Conservation (phyloP, 2,113 vertebrate genomes). For the Leuciscus idus region DNA sequence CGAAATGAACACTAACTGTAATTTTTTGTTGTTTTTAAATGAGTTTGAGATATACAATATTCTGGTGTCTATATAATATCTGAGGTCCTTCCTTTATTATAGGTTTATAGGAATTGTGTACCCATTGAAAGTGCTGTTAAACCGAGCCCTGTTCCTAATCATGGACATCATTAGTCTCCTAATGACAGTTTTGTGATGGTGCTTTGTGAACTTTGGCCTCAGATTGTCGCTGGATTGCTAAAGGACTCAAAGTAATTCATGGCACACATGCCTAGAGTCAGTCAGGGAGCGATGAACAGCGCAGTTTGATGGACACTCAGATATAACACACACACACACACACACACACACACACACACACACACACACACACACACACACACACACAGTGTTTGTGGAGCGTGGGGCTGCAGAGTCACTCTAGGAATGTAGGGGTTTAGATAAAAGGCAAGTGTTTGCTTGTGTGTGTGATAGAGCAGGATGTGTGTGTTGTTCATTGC, state of each 20-base stretch:
- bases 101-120: neutral
- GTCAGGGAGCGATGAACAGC: neutral
- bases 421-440: constrained; percentile 35
- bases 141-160: neutral
- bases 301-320: neutral
- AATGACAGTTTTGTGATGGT: neutral
- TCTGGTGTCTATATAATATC: neutral
- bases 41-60: neutral
- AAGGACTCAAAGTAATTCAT: neutral
- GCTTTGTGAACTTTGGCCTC: neutral
- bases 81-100: neutral
- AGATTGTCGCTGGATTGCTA: neutral
- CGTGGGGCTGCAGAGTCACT: neutral
- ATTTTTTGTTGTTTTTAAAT: neutral
- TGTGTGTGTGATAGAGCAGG: constrained; percentile 16
- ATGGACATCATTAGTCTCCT: neutral
- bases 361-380: neutral
- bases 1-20: neutral
- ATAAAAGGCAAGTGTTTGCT: constrained; percentile 43
- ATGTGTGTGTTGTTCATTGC: constrained; percentile 8
- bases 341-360: no score
- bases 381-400: neutral
- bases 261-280: neutral
- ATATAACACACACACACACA: no score
- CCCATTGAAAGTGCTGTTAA: neutral